A percentile compares a stretch with the other conserved stretches of the same genome.
Evolutionary conservation across 2,888 invertebrate genomes (phyloP).

Genomic region (Cynaeus angustus): DNA sequence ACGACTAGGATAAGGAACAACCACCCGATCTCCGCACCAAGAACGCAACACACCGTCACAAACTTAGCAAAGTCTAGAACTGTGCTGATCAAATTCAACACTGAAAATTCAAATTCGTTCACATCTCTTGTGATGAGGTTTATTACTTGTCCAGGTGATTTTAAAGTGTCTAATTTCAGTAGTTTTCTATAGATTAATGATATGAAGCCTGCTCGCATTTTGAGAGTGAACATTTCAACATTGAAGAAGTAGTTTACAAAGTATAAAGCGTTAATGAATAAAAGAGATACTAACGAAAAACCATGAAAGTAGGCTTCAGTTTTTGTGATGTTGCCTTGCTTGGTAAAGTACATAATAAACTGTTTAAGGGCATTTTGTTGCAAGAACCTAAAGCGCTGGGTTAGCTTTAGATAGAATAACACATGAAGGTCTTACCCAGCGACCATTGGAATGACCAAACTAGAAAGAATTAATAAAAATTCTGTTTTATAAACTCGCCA

Average conservation of each 20-base stretch:
- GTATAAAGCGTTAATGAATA: too few species aligned
- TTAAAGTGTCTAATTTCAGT: slow-evolving; percentile 63
- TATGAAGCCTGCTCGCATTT: too few species aligned
- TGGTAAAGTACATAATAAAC: too few species aligned
- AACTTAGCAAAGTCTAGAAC: slow-evolving; percentile 92
- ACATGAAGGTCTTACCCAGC: not conserved
- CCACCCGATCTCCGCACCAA: slow-evolving; percentile 72
- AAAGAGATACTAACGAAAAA: too few species aligned
- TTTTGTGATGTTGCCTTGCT: too few species aligned
- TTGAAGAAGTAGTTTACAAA: too few species aligned
- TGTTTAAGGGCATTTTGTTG: too few species aligned
- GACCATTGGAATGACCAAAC: not conserved
- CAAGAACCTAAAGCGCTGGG: not conserved
- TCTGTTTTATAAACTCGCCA: not conserved
- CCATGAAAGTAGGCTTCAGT: too few species aligned
- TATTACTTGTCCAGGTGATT: slow-evolving; percentile 82
- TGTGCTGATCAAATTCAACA: slow-evolving; percentile 92
- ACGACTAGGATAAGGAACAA: not conserved
- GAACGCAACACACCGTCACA: slow-evolving; percentile 80
- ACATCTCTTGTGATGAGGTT: slow-evolving; percentile 95
- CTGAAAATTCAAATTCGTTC: slow-evolving; percentile 90
- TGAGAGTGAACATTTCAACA: too few species aligned
- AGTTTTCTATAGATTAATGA: slow-evolving; percentile 13
- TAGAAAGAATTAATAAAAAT: not conserved
- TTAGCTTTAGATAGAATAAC: not conserved